Conservation (phyloP, 2,113 vertebrate genomes). For the Felis chaus region DNA sequence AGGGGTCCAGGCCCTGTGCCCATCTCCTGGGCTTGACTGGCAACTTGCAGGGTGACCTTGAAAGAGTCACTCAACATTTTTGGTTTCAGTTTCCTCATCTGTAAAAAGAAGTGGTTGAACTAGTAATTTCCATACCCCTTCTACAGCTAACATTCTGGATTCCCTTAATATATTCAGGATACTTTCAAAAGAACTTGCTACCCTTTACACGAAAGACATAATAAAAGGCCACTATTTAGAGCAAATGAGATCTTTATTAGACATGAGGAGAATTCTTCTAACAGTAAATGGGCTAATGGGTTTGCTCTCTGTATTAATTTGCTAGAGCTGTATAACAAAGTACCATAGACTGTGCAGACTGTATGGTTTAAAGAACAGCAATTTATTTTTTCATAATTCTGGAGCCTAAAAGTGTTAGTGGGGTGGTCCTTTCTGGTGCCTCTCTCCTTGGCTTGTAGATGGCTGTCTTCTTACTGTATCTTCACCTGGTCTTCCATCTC, state of each 20-base stretch:
- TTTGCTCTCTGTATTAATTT: not conserved
- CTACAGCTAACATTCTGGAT: not conserved
- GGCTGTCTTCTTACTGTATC: not conserved
- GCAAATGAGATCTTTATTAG: slow-evolving; percentile 5
- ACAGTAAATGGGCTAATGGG: not conserved
- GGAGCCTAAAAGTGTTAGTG: not conserved
- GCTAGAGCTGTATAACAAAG: not conserved
- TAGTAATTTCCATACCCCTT: not conserved
- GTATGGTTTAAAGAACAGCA: not conserved
- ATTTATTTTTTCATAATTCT: not conserved
- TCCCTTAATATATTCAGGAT: not conserved
- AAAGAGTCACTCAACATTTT: not conserved
- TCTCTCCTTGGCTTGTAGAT: not conserved
- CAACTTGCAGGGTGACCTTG: not conserved
- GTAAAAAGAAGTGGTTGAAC: not conserved
- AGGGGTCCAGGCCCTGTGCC: not conserved
- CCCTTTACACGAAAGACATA: slow-evolving; percentile 22
- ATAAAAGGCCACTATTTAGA: not conserved
- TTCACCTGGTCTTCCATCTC: not conserved
- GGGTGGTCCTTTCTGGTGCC: not conserved
- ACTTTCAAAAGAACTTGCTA: slow-evolving; percentile 23
- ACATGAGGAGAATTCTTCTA: not conserved
- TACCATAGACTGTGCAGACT: no score
- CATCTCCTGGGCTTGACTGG: not conserved
- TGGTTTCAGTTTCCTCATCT: not conserved